A percentile compares a stretch with the other conserved stretches of the same genome.
Evolutionary conservation across 30 jellyfish, hydroid and myxozoan species (phyloP).

Genomic region (Catostylus mosaicus): DNA sequence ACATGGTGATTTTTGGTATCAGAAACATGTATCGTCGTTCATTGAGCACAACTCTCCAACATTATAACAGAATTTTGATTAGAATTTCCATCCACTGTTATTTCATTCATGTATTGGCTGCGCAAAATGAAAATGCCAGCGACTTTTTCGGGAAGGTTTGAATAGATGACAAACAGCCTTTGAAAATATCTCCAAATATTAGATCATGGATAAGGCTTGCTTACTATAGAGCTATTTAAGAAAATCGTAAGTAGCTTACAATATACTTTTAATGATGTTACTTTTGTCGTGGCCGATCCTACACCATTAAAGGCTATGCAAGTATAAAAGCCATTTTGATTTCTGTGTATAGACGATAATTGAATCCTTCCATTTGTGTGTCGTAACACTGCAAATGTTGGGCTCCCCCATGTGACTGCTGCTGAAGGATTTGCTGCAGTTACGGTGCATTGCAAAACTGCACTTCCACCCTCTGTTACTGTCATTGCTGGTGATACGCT

Average conservation of each 20-base stretch:
- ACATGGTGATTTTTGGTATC: too few relatives aligned
- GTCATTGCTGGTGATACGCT: background rate
- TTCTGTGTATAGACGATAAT: background rate
- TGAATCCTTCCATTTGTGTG: background rate
- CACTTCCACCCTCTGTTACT: background rate
- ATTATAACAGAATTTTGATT: too few relatives aligned
- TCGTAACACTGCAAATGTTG: background rate
- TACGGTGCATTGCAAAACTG: background rate
- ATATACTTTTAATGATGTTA: background rate
- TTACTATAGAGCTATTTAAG: background rate
- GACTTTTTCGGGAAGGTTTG: background rate
- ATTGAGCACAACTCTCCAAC: too few relatives aligned
- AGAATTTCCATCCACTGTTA: too few relatives aligned
- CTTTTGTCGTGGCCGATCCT: background rate
- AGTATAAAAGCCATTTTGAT: background rate
- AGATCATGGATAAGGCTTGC: background rate
- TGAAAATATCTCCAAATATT: background rate
- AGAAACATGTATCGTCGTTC: too few relatives aligned
- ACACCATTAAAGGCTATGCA: background rate
- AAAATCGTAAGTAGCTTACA: background rate
- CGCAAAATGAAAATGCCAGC: too few relatives aligned
- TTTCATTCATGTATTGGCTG: too few relatives aligned
- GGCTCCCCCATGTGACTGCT: background rate
- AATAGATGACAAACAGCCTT: background rate
- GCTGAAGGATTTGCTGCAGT: background rate